Evolutionary conservation across 2,888 invertebrate species (phyloP), one percentile per base, ranked within the genome.

Genomic region (Hedya salicella): DNA sequence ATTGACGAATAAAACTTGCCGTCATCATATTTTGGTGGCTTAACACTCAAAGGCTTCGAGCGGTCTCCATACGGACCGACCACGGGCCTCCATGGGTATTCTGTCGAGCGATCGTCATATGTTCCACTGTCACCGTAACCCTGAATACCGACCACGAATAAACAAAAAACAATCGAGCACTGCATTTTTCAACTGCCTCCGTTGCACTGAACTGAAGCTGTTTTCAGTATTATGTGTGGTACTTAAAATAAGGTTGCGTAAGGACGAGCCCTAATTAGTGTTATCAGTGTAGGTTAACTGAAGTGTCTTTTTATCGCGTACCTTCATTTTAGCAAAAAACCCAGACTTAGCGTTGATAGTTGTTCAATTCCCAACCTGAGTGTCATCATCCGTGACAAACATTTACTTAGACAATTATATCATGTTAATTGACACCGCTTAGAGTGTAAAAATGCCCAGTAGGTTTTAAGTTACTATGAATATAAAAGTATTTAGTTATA

Each of bases 31-130:
- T 81, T 83, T 2, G 77, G 69, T 0, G 80, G 79, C 62, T 78
- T 80, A 68, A 25, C 42, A 56, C 79, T 83, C 0, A 79, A 3
- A 0, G 80, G 80, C 54, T 82, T 85, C 4, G 75, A 48, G 19
- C 80, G 78, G 57, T 82, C 79, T 57, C 70, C 81, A 30, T 73
- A 76, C 2, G 76, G 68, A 5, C 71, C 75, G 11, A 70, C 36
- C 2, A 78, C 69, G 11, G 83, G 83, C 1, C 67, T 70, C 85
- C 83, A 85, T 0, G 69, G 69, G n/a, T 77, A 73, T 0, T 70
- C 66, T 4, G 42, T 16, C 2, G 6, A 11, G 4, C 50, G 14
- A 49, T 16, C 42, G 16, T 52, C 53, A 49, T 46, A 48, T 40
- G 36, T 25, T 48, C 60, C 60, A 60, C 60, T 60, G 13, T 60